Evolutionary conservation across 2,113 vertebrate species (phyloP).

Genomic region (Ahaetulla prasina): DNA sequence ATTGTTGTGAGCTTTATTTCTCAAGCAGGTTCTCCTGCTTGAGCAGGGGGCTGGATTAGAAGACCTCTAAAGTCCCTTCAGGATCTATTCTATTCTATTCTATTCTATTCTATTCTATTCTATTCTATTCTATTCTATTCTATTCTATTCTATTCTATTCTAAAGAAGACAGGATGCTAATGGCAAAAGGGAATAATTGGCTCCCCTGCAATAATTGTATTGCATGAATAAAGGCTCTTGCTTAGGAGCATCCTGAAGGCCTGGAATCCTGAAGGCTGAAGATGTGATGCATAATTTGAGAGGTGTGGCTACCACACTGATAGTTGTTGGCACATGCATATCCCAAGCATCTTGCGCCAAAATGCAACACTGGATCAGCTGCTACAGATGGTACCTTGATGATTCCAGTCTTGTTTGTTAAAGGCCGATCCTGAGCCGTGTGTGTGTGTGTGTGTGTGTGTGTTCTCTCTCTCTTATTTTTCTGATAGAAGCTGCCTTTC

Average conservation of each 20-base stretch:
- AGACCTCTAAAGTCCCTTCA: no score
- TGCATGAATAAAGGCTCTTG: not conserved
- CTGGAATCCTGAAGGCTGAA: not conserved
- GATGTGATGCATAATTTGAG: not conserved
- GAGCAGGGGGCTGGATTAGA: no score
- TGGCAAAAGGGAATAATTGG: not conserved
- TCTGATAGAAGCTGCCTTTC: constrained; percentile 90
- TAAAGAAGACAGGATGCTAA: not conserved
- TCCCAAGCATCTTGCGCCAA: not conserved
- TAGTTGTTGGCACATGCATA: not conserved
- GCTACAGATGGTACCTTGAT: not conserved
- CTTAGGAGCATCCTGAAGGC: not conserved
- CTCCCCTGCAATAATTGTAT: not conserved
- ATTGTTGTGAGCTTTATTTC: not conserved
- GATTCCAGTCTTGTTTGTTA: not conserved
- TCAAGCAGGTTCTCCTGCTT: no score
- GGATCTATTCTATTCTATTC: no score
- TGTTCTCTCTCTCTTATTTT: rapidly evolving
- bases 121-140: no score
- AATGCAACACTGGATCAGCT: not conserved
- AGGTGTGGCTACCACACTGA: not conserved
- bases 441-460: no score
- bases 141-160: no score
- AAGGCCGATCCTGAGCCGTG: not conserved
- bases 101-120: no score